phyloP scores from a whole-genome alignment of 2,888 invertebrate species.

The Ectemnius cavifrons region DNA sequence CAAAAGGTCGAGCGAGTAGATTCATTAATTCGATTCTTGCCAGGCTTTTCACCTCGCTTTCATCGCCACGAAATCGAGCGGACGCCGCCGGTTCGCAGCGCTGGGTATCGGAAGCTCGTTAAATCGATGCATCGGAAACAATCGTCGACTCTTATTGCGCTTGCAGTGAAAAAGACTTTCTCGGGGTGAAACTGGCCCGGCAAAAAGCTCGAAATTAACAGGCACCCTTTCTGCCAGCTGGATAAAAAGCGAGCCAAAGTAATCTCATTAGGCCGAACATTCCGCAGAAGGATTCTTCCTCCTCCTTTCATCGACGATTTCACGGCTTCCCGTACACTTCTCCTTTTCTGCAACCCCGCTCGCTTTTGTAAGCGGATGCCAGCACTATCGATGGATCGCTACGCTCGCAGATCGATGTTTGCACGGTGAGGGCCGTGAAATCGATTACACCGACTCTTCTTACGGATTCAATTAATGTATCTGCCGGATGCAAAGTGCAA shows the following conservation, averaged over 20 bases:
- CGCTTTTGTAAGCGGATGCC: too few species aligned
- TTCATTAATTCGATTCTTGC: conserved; percentile 56
- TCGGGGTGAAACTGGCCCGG: conserved; percentile 15
- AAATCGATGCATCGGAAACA: conserved; percentile 52
- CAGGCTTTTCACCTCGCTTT: conserved; percentile 48
- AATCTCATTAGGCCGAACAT: conserved; percentile 28
- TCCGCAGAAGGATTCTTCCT: conserved; percentile 10
- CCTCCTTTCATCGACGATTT: conserved; percentile 22
- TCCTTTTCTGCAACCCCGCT: neutral
- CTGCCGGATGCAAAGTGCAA: too few species aligned
- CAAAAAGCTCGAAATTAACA: conserved; percentile 39
- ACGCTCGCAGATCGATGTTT: too few species aligned
- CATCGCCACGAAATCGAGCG: conserved; percentile 40
- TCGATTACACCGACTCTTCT: too few species aligned
- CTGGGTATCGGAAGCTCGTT: conserved; percentile 48
- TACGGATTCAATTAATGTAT: too few species aligned
- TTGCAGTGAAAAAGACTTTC: conserved; percentile 17
- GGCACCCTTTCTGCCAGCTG: neutral
- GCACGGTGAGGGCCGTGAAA: too few species aligned
- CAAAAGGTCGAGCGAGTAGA: conserved; percentile 57
- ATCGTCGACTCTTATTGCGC: conserved; percentile 33
- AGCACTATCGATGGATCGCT: too few species aligned
- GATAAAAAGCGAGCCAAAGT: conserved; percentile 34
- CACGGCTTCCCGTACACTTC: conserved; percentile 8
- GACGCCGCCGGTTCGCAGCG: conserved; percentile 3